A percentile compares a stretch with the other conserved stretches of the same genome.
These are phyloP conservation scores for Diadumene lineata DNA, from an alignment of 92 coral and sea anemone genomes.

Conservation along the genomic window DNA sequence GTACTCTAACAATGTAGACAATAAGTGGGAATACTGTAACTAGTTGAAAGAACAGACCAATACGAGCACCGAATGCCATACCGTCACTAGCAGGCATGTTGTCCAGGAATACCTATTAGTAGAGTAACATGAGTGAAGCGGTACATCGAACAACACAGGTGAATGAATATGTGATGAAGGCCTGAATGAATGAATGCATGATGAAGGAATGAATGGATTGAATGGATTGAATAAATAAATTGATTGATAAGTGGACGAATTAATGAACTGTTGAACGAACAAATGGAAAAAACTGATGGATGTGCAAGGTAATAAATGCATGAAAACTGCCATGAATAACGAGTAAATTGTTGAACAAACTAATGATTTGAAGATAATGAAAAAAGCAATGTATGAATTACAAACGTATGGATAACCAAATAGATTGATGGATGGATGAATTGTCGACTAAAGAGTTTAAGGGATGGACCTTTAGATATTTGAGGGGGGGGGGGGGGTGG, in stretches of 20 bases:
- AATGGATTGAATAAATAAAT: too few relatives aligned
- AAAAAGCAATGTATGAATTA: not conserved
- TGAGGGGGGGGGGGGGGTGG: too few relatives aligned
- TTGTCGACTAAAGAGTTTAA: too few relatives aligned
- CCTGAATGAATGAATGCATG: not conserved
- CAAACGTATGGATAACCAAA: not conserved
- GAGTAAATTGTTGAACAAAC: not conserved
- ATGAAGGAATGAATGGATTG: too few relatives aligned
- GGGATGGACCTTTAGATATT: too few relatives aligned
- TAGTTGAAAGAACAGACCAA: conserved; percentile 85
- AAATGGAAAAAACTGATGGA: not conserved
- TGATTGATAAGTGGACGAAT: not conserved
- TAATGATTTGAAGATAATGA: not conserved
- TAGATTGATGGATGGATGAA: not conserved
- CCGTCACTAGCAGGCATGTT: conserved; percentile 77
- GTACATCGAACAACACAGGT: not conserved
- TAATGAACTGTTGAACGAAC: not conserved
- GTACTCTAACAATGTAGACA: conserved; percentile 83
- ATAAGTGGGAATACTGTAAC: conserved; percentile 87
- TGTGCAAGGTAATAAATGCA: not conserved
- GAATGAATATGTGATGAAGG: not conserved
- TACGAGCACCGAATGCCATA: conserved; percentile 92
- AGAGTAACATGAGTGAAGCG: not conserved
- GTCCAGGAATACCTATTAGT: conserved; percentile 81
- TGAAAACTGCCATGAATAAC: not conserved